Conservation (phyloP, 2,797 vertebrate species). For the Rhinichthys osculus region DNA sequence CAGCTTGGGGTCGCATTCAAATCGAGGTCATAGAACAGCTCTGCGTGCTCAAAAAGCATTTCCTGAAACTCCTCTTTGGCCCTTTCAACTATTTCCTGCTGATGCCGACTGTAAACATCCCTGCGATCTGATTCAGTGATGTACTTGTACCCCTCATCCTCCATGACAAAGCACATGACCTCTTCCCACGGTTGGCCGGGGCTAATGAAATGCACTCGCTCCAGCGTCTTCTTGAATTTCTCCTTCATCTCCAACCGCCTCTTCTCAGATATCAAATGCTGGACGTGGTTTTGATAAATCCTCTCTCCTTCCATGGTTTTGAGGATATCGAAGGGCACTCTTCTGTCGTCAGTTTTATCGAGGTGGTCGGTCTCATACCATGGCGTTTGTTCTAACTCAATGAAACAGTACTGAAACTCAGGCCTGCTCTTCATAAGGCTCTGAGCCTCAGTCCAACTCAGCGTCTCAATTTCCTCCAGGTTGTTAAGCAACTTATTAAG, state of each 20-base stretch:
- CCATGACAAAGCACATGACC: slow-evolving; percentile 97
- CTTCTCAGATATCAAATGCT: slow-evolving; percentile 94
- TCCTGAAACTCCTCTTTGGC: slow-evolving; percentile 99
- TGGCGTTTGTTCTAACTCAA: slow-evolving; percentile 92
- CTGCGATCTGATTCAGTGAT: slow-evolving; percentile 94
- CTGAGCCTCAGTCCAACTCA: slow-evolving; percentile 93
- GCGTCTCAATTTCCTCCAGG: slow-evolving; percentile 93
- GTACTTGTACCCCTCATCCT: slow-evolving; percentile 96
- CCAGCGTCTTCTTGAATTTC: slow-evolving; percentile 97
- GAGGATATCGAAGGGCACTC: slow-evolving; percentile 97
- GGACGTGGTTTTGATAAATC: slow-evolving; percentile 94
- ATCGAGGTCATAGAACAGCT: slow-evolving; percentile 98
- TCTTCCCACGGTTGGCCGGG: slow-evolving; percentile 97
- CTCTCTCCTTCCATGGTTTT: slow-evolving; percentile 90
- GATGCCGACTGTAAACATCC: slow-evolving; percentile 95
- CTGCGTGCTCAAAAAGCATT: slow-evolving; percentile 99
- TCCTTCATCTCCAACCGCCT: slow-evolving; percentile 97
- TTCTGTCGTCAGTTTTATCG: slow-evolving; percentile 92
- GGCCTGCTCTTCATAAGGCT: slow-evolving; percentile 88
- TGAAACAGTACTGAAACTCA: slow-evolving; percentile 95
- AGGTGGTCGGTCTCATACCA: slow-evolving; percentile 98
- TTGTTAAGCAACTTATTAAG: slow-evolving; percentile 93
- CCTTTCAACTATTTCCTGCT: slow-evolving; percentile 99
- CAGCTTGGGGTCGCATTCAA: slow-evolving; percentile 97
- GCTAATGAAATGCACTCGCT: slow-evolving; percentile 95